Percentiles rank a stretch among this genome's conserved stretches.
Evolutionary conservation across 2,113 vertebrate genomes (phyloP).

Genomic region (Emydocephalus ijimae): DNA sequence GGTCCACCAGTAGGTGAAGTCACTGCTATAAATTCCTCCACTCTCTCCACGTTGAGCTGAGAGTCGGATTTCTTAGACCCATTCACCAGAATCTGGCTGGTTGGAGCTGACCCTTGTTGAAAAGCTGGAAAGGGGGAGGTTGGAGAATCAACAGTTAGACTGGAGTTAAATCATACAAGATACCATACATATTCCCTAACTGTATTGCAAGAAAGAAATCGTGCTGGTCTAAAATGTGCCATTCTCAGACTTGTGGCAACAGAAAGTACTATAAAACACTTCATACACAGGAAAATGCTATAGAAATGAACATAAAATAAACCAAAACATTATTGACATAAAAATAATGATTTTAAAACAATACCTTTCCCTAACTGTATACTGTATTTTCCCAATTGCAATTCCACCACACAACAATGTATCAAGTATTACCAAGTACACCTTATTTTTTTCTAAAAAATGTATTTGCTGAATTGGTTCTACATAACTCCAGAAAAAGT

Average conservation of each 20-base stretch:
- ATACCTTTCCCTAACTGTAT: not conserved
- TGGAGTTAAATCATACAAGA: not conserved
- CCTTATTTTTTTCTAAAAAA: not conserved
- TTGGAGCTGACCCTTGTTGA: not conserved
- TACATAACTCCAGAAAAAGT: not conserved
- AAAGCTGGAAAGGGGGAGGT: not conserved
- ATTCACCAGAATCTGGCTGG: constrained; percentile 12
- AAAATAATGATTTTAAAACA: not conserved
- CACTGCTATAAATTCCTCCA: constrained; percentile 1
- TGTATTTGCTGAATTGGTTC: not conserved
- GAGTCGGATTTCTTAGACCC: constrained; percentile 9
- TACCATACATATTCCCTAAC: not conserved
- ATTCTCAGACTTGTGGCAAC: not conserved
- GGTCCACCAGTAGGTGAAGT: constrained; percentile 11
- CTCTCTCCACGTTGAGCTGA: not conserved
- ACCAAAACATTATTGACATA: not conserved
- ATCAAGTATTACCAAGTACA: not conserved
- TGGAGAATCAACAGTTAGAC: not conserved
- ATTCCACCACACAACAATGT: not conserved
- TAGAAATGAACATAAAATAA: not conserved
- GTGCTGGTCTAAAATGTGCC: not conserved
- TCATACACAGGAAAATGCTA: not conserved
- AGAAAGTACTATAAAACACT: not conserved
- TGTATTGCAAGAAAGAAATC: not conserved
- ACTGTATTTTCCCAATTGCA: not conserved